Evolutionary conservation across 1,140 invertebrate genomes (phyloP).

Genomic region (Belonocnema kinseyi): DNA sequence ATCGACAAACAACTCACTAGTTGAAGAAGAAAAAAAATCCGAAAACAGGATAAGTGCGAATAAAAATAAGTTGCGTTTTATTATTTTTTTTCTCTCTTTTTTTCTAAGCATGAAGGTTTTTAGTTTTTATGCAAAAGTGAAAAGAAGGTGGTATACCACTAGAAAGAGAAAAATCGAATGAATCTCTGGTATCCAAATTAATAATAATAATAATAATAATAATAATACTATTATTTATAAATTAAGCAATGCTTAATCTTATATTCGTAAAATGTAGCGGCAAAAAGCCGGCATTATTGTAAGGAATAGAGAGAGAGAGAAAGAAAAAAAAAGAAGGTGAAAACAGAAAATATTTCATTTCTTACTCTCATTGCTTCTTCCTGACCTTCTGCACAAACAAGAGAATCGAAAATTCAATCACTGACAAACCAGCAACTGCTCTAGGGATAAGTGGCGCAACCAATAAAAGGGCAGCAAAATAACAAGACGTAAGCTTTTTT

Average conservation of each 20-base stretch:
- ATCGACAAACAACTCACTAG: constrained; percentile 7
- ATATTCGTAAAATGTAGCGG: constrained; percentile 4
- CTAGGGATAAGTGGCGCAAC: constrained; percentile 58
- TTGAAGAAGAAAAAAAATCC: neutral
- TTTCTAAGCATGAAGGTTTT: constrained; percentile 6
- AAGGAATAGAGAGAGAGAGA: neutral
- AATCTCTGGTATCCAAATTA: constrained; percentile 9
- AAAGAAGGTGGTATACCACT: neutral
- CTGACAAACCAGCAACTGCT: constrained; percentile 63
- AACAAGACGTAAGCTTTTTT: constrained; percentile 33
- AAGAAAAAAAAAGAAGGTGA: no score
- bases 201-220: neutral
- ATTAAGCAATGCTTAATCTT: constrained; percentile 17
- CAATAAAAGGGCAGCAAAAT: constrained; percentile 27
- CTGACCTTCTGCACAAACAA: neutral
- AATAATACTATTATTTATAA: constrained; percentile 7
- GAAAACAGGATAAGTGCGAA: neutral
- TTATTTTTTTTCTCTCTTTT: neutral
- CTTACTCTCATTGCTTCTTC: neutral
- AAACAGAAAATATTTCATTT: neutral
- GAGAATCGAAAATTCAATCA: constrained; percentile 32
- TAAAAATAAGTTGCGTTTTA: constrained; percentile 10
- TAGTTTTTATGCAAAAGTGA: neutral
- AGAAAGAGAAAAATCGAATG: neutral
- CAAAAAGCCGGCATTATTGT: constrained; percentile 6